These are phyloP conservation scores for Plebejus argus DNA, from an alignment of 2,888 invertebrate species.

Conservation along the genomic window DNA sequence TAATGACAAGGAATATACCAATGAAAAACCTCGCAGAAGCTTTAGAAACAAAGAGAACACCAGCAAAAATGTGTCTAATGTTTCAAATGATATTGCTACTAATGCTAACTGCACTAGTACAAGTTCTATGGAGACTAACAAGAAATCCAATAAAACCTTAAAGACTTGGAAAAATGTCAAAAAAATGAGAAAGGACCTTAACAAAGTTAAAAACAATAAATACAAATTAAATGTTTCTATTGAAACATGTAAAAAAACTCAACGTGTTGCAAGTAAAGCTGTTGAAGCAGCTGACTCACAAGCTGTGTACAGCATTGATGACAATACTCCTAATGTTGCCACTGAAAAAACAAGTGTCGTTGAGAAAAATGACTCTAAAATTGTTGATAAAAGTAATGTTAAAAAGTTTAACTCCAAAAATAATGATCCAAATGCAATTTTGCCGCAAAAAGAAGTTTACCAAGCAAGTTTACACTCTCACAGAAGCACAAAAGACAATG, in stretches of 20 bases:
- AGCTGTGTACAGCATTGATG: slow-evolving; percentile 45
- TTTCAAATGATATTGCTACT: slow-evolving; percentile 44
- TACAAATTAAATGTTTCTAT: slow-evolving; percentile 74
- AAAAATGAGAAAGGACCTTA: slow-evolving; percentile 73
- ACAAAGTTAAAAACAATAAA: slow-evolving; percentile 63
- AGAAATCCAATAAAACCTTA: slow-evolving; percentile 52
- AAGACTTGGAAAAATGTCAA: slow-evolving; percentile 71
- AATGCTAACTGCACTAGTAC: slow-evolving; percentile 54
- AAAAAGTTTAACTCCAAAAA: neutral
- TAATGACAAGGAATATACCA: slow-evolving; percentile 58
- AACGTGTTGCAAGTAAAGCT: slow-evolving; percentile 48
- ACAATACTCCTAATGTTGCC: slow-evolving; percentile 52
- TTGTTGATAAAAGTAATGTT: neutral
- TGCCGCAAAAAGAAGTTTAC: neutral
- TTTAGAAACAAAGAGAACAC: slow-evolving; percentile 58
- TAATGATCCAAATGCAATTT: neutral
- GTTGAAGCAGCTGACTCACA: slow-evolving; percentile 28
- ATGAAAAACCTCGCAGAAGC: slow-evolving; percentile 63
- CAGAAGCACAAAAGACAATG: neutral
- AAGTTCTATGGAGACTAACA: slow-evolving; percentile 45
- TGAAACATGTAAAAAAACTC: slow-evolving; percentile 67
- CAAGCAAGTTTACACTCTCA: neutral
- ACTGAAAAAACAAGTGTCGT: slow-evolving; percentile 30
- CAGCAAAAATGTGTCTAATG: slow-evolving; percentile 45
- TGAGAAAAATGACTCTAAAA: neutral